Evolutionary conservation across 35 echinoderm and acorn worm genomes (phyloP).

Genomic region (Anneissia japonica): DNA sequence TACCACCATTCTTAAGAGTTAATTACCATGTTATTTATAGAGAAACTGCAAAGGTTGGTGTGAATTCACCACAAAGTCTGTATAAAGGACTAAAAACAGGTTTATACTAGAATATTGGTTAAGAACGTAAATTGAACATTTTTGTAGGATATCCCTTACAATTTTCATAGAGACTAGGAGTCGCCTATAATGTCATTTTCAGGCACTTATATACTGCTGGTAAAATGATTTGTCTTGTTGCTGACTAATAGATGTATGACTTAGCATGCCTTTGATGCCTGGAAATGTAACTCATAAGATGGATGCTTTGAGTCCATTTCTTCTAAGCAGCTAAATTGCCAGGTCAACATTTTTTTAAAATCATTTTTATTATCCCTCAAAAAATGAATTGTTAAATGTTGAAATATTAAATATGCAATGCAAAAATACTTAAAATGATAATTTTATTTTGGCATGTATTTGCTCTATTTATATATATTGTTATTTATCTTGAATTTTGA

Average conservation of each 20-base stretch:
- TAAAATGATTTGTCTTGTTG: not conserved
- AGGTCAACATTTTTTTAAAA: not conserved
- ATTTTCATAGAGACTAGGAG: not conserved
- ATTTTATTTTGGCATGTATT: no score
- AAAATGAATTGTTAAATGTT: no score
- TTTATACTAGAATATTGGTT: no score
- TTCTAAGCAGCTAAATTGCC: not conserved
- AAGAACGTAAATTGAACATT: not conserved
- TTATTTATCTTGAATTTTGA: no score
- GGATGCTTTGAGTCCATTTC: not conserved
- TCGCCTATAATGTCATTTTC: not conserved
- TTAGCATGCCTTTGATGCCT: not conserved
- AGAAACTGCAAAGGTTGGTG: not conserved
- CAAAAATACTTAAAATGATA: no score
- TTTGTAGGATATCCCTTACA: not conserved
- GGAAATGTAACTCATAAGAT: not conserved
- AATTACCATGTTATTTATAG: not conserved
- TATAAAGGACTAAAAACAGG: no score
- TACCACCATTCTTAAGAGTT: not conserved
- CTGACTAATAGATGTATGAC: not conserved
- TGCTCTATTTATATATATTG: no score
- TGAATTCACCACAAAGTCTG: not conserved
- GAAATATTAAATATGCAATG: no score
- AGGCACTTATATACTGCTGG: not conserved
- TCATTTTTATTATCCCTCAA: no score